Conservation (phyloP, 2,888 invertebrate genomes). For the Agrochola macilenta region DNA sequence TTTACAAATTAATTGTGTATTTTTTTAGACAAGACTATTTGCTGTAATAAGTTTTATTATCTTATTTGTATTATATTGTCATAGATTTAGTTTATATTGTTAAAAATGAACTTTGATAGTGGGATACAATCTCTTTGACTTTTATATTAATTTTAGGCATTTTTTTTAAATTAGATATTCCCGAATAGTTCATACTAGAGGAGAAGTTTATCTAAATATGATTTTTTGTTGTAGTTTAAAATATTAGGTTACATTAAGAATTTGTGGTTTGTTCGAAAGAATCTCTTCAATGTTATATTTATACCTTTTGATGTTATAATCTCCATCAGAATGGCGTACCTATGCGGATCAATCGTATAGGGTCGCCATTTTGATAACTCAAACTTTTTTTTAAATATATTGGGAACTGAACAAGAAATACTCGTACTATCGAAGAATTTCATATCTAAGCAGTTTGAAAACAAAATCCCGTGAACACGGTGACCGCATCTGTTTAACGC, state of each 20-base stretch:
- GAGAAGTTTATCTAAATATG: neutral
- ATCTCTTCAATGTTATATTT: neutral
- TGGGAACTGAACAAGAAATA: too few species aligned
- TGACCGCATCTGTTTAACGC: too few species aligned
- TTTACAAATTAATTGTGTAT: neutral
- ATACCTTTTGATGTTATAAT: neutral
- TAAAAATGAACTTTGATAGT: constrained; percentile 72
- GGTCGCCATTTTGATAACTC: too few species aligned
- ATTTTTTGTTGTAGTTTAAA: neutral
- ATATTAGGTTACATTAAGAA: neutral
- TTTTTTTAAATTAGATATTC: neutral
- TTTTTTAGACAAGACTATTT: neutral
- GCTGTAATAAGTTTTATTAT: constrained; percentile 11
- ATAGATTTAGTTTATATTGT: neutral
- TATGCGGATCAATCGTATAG: neutral
- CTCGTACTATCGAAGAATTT: too few species aligned
- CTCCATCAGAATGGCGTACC: neutral
- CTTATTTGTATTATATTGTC: constrained; percentile 11
- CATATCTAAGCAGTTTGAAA: too few species aligned
- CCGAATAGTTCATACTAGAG: neutral
- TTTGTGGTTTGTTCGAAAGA: neutral
- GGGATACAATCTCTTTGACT: constrained; percentile 72
- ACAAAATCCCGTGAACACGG: too few species aligned
- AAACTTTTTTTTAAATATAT: too few species aligned
- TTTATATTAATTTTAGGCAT: neutral